These are phyloP conservation scores for Dinothrombium tinctorium DNA, from an alignment of 1,140 invertebrate species.

Conservation along the genomic window DNA sequence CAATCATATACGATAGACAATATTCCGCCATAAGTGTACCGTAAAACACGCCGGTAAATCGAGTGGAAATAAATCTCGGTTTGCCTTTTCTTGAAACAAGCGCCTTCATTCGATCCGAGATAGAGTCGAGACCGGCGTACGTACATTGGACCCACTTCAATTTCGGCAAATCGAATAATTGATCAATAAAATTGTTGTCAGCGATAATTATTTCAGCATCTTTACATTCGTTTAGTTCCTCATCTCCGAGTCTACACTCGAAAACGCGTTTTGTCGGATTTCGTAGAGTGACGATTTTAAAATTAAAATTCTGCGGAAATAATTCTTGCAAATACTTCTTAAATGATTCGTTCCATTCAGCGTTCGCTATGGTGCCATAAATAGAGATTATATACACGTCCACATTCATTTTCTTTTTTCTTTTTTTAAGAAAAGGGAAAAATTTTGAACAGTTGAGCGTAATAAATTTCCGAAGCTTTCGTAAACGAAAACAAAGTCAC, in stretches of 20 bases:
- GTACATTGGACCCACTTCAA: slow-evolving; percentile 1
- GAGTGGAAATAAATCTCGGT: background rate
- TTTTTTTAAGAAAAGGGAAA: too few relatives aligned
- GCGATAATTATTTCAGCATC: slow-evolving; percentile 1
- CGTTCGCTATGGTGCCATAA: too few relatives aligned
- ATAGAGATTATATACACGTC: too few relatives aligned
- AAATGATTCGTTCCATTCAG: too few relatives aligned
- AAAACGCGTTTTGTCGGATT: too few relatives aligned
- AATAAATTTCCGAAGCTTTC: too few relatives aligned
- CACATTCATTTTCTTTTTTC: too few relatives aligned
- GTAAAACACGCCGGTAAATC: background rate
- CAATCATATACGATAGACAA: slow-evolving; percentile 1
- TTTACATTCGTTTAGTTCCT: background rate
- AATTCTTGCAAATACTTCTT: too few relatives aligned
- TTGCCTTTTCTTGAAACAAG: background rate
- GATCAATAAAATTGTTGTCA: background rate
- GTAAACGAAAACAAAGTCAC: too few relatives aligned
- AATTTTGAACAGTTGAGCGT: too few relatives aligned
- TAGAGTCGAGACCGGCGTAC: slow-evolving; percentile 1
- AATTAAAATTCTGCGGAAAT: too few relatives aligned
- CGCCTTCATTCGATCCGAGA: background rate
- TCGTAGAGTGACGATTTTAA: too few relatives aligned
- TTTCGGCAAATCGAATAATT: background rate
- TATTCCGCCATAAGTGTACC: background rate
- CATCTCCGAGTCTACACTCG: background rate